Conservation (phyloP, 1,140 invertebrate genomes). For the Ruditapes philippinarum region DNA sequence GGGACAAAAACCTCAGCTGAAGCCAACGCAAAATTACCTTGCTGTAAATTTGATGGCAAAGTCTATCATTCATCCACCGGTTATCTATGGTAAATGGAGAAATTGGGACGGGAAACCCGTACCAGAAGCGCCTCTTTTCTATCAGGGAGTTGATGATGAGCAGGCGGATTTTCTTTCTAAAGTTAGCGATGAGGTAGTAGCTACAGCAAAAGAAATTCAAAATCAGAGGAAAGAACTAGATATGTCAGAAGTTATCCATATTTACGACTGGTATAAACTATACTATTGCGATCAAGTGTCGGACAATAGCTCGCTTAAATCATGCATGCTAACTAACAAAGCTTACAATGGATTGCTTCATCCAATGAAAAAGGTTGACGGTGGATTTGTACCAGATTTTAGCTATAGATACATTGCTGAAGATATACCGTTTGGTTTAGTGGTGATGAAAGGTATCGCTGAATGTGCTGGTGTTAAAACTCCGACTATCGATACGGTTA, state of each 20-base stretch:
- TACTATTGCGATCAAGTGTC: slow-evolving; percentile 72
- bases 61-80: slow-evolving; percentile 74
- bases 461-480: slow-evolving; percentile 72
- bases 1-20: slow-evolving; percentile 69
- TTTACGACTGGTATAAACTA: slow-evolving; percentile 75
- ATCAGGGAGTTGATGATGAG: slow-evolving; percentile 76
- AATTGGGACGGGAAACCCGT: slow-evolving; percentile 72
- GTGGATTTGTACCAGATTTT: slow-evolving; percentile 78
- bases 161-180: slow-evolving; percentile 69
- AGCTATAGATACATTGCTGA: slow-evolving; percentile 76
- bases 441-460: slow-evolving; percentile 78
- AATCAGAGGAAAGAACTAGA: slow-evolving; percentile 64
- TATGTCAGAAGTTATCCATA: slow-evolving; percentile 72
- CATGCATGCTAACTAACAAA: slow-evolving; percentile 73
- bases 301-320: slow-evolving; percentile 69
- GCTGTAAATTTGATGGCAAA: slow-evolving; percentile 75
- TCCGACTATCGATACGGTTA: slow-evolving; percentile 75
- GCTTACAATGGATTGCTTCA: slow-evolving; percentile 78
- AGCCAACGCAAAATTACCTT: slow-evolving; percentile 70
- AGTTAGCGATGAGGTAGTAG: slow-evolving; percentile 73
- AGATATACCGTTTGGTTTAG: slow-evolving; percentile 79
- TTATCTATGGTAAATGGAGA: slow-evolving; percentile 76
- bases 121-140: slow-evolving; percentile 72
- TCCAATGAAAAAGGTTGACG: slow-evolving; percentile 72
- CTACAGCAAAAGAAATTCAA: slow-evolving; percentile 68